Evolutionary conservation across 2,888 invertebrate genomes (phyloP), one percentile per base, ranked within the genome.

Genomic region (Drosophila picticornis): DNA sequence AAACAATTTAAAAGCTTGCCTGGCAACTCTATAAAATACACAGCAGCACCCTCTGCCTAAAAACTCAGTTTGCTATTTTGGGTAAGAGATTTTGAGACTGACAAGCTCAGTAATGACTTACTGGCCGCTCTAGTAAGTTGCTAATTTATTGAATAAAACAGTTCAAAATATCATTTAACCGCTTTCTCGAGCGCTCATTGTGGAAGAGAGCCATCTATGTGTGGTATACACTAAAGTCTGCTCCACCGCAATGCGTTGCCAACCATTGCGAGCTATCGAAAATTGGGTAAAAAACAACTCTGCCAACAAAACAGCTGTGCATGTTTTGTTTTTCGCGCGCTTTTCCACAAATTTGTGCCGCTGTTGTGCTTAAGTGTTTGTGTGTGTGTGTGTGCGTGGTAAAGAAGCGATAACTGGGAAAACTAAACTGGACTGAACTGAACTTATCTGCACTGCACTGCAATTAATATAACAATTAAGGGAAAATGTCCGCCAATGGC

Each of bases 261-360:
- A 71, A 63, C 71, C 27, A 38, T 46, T 67, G 19, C 11, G 1
- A 29, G 31, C 25, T 62, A 74, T 74, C 59, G 65, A 36, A 19
- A 25, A 1, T 1, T 0, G 0, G 0, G 1, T 0, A 7, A 2
- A 0, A 2, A 22, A 66, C 66, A 75, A 59, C 58, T 9, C 67
- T 64, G 58, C 25, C 32, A 1, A 0, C 4, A 4, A 58, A 71
- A 61, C 81, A 77, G 52, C 58, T 77, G 80, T 46, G 67, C 31
- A 38, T 65, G 53, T 61, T 70, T 80, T 70, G 71, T 56, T 72
- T 27, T 74, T 74, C 69, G 74, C 81, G 82, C 80, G 76, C 73
- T 72, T 75, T 75, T 75, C 25, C 16, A 4, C 19, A 40, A 59
- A 1, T 61, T 59, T 73, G 43, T 78, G 74, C 7, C 3, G 3